phyloP scores from a whole-genome alignment of 2,797 vertebrate genomes.

The Malurus splendens region DNA sequence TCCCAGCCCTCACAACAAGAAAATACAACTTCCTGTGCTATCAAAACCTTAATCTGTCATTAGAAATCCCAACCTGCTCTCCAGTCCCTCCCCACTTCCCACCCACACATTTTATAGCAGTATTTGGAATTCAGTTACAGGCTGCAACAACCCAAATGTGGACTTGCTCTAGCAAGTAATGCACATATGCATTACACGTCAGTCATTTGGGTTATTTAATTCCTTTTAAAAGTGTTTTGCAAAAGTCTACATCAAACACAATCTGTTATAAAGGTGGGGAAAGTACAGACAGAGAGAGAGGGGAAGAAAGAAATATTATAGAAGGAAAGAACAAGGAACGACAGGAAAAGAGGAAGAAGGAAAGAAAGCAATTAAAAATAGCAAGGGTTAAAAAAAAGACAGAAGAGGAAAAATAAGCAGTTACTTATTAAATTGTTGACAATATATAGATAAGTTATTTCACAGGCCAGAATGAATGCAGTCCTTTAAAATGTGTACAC shows the following conservation, averaged over 20 bases:
- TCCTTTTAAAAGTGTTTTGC: not conserved
- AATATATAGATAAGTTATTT: not conserved
- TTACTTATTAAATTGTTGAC: not conserved
- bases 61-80: not conserved
- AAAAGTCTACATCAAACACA: not conserved
- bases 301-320: not conserved
- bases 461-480: slow-evolving; percentile 16
- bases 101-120: not conserved
- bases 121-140: slow-evolving; percentile 21
- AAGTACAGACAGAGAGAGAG: not conserved
- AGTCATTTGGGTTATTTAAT: not conserved
- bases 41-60: not conserved
- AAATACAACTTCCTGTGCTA: slow-evolving; percentile 41
- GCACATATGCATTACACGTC: not conserved
- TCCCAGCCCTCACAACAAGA: slow-evolving; percentile 38
- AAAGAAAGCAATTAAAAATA: not conserved
- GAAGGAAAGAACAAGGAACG: not conserved
- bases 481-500: not conserved
- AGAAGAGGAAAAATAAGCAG: not conserved
- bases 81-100: not conserved
- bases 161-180: not conserved
- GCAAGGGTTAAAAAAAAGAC: not conserved
- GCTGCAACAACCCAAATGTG: not conserved
- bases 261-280: not conserved
- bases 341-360: not conserved